Base-by-base conservation (phyloP, 2,888 invertebrate genomes). In the Campopleginae sp. region DNA sequence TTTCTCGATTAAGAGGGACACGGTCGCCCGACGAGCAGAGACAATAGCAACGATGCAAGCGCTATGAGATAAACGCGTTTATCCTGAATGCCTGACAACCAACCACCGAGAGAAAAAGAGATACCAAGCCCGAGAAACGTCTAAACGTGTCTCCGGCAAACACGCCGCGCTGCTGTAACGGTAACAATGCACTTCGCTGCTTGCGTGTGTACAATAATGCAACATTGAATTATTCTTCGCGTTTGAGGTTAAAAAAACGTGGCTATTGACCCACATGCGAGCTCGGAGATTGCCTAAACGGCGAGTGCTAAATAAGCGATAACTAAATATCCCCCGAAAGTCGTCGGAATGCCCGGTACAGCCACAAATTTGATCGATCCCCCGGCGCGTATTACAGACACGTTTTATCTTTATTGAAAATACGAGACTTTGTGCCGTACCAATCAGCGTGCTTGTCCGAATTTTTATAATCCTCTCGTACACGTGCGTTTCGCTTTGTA, bases 1-100 rank as follows among this genome's bases (percentile, higher is more conserved):
- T 88, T 88, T 88, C 88, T 86, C 88, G 88, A 87, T 88, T 88
- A 88, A 88, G 87, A 88, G 87, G 88, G 88, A 88, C 88, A 88
- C 88, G 88, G 88, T 86, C 88, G 88, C 85, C 63, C 86, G 86
- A 68, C 86, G 79, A 81, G 85, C 83, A 84, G 48, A 48, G 33
- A 76, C 48, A 38, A 51, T 2, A 33, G 38, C 38, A 38, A 82
- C 79, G 80, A 83, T 80, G 77, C 83, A 80, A 84, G 80, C 84
- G 82, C 66, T 84, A 82, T 79, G 86, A 79, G 84, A 85, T 82
- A 83, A 83, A 84, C 71, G 76, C 75, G 33, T 8, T 58, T 72
- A 74, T 58, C 54, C 38, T 38, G n/a, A 42, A 58, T 42, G 65
- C 10, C 48, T 33, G 31, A 42, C 58, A 33, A 48, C 46, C 38